Evolutionary conservation across 2,888 invertebrate genomes (phyloP), one percentile per base, ranked within the genome.

Genomic region (Atrina japonica): DNA sequence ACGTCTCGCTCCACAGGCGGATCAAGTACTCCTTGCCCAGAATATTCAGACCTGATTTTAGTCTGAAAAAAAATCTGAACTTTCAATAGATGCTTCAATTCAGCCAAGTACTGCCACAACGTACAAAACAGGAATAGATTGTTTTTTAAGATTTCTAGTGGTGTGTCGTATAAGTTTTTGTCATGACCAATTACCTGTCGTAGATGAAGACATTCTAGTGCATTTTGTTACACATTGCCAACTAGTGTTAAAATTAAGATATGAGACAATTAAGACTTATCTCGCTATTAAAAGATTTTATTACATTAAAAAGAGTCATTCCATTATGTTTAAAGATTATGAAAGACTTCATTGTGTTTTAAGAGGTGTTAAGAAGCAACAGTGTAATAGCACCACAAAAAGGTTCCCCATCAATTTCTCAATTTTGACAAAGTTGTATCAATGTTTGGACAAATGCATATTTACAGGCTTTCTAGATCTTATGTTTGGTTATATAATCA

Each of bases 101-200:
- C 11, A 25, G 27, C 16, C 14, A 16, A 29, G 18, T 3, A 66
- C 66, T 14, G 25, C 41, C 7, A 23, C 18, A 27, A 29, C 18
- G 2, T 66, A 66, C 50, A 21, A 18, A 35, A 14, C 49, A 7
- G 66, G 66, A 58, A 16, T 58, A 3, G 25, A 66, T 7, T 58
- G 49, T 58, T 66, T 66, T 3, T 9, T 30, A 23, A 50, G n/a
- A 35, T 50, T 66, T 40, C 23, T 56, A 14, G 50, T 50, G 9
- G 49, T 61, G 61, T 29, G 11, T 9, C 23, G 43, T 21, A 2
- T 61, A 16, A n/a, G 29, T 14, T 16, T 49, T 18, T 9, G 47
- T 7, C 30, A 18, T 11, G 11, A 18, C 30, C 18, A 47, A 21
- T 30, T 61, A 30, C 61, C 49, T 2, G 23, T 21, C 21, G 16